phyloP scores from a whole-genome alignment of 1,140 invertebrate species.

The Magallana ariakensis region DNA sequence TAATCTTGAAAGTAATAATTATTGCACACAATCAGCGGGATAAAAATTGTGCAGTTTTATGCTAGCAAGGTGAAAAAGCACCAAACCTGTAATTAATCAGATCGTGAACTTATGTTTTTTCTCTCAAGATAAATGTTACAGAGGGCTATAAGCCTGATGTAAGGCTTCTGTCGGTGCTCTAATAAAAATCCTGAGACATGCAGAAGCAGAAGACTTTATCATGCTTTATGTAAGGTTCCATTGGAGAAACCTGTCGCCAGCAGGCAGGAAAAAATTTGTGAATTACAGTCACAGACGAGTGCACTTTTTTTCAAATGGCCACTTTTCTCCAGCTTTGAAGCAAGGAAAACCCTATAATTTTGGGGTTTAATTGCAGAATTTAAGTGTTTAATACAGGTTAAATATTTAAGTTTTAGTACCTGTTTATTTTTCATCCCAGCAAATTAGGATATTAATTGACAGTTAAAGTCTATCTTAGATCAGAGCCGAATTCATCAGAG shows the following conservation, averaged over 20 bases:
- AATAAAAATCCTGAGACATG: constrained; percentile 25
- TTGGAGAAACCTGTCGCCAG: constrained; percentile 17
- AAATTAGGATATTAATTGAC: constrained; percentile 19
- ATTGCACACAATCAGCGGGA: constrained; percentile 1
- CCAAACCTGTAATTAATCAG: constrained; percentile 34
- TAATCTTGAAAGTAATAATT: not conserved
- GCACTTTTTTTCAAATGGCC: not conserved
- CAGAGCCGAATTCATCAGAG: not conserved
- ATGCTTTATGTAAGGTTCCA: constrained; percentile 15
- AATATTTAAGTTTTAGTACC: constrained; percentile 29
- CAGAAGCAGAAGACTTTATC: not conserved
- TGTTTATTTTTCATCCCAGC: not conserved
- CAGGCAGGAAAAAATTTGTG: not conserved
- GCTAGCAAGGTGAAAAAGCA: constrained; percentile 4
- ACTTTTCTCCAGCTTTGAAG: constrained; percentile 4
- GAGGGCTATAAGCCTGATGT: not conserved
- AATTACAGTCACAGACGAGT: constrained; percentile 23
- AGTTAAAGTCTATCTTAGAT: constrained; percentile 28
- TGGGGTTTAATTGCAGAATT: constrained; percentile 3
- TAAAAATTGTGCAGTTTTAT: constrained; percentile 27
- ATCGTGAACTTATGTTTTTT: constrained; percentile 8
- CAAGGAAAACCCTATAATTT: constrained; percentile 7
- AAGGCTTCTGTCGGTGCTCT: not conserved
- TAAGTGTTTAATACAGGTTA: constrained; percentile 9
- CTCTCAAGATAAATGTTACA: constrained; percentile 13